Base-by-base conservation (phyloP, 2,113 vertebrate genomes). In the Hiodon alosoides region DNA sequence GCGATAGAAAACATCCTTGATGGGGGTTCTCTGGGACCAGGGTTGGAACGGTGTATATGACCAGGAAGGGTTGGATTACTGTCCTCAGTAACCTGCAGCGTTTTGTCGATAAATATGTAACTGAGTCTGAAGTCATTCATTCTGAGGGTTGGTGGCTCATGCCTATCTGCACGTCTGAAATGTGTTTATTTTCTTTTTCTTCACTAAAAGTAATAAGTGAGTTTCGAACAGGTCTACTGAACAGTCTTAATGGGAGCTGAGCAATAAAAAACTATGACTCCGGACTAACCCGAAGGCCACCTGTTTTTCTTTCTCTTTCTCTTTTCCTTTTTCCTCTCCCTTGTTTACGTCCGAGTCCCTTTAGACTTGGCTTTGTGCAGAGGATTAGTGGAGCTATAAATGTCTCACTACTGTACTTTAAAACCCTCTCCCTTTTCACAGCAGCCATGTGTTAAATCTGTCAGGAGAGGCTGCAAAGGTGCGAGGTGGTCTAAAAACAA, bases 231-330 rank as follows among this genome's bases (percentile, higher is more conserved):
- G 70, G 51, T 81, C 53, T 71, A 71, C 47, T 67, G 74, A 77
- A 55, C 46, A 76, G 31, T 73, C 50, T 73, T 72, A 52, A 55
- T 76, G 68, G 59, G 14, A 60, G 50, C 69, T 62, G 46, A 75
- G 75, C 75, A 83, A 81, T 85, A 84, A 83, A 84, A 47, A 17
- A 9, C 53, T 69, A 66, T 31, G 9, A 53, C 50, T 31, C 31
- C 31, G 31, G 54, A 57, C 73, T 55, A 13, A 67, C 4, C 59
- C 2, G 13, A 51, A 57, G 31, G 11, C 9, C 9, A 7, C 16
- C 11, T 58, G 17, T 55, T n/a, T 54, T 55, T 69, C 31, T 55
- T 54, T 70, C 14, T 50, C 50, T 53, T 70, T 57, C n/a, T 8
- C 11, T 69, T 31, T 31, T n/a, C n/a, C 9, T 8, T 46, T 31